A percentile compares a stretch with the other conserved stretches of the same genome.
Conservation (phyloP, 2,113 vertebrate genomes). For the Leptosomus discolor region DNA sequence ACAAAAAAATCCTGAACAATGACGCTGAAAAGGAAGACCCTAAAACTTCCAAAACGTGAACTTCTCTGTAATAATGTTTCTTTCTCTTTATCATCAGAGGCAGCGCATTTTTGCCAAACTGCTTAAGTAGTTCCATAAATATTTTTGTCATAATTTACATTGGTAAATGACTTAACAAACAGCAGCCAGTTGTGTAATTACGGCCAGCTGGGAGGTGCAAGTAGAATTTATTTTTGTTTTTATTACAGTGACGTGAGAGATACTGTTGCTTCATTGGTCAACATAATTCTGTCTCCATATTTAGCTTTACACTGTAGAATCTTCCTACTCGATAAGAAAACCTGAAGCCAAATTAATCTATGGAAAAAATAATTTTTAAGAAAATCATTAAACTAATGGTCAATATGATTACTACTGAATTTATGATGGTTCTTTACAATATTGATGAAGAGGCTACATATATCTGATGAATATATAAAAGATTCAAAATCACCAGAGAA, state of each 20-base stretch:
- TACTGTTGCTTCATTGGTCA: background rate
- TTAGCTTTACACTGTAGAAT: constrained; percentile 29
- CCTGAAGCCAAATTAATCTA: background rate
- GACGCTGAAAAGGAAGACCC: constrained; percentile 30
- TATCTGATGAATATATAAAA: background rate
- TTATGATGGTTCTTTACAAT: background rate
- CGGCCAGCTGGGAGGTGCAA: background rate
- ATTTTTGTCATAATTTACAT: constrained; percentile 55
- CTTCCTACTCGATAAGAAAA: background rate
- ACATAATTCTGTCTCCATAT: constrained; percentile 11
- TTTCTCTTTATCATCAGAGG: constrained; percentile 1
- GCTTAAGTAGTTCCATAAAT: background rate
- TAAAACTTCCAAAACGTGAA: background rate
- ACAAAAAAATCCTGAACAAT: background rate
- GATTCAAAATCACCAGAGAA: background rate
- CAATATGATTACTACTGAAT: background rate
- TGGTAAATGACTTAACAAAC: constrained; percentile 55
- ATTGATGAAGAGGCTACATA: background rate
- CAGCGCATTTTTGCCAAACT: constrained; percentile 52
- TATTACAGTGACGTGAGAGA: constrained; percentile 19
- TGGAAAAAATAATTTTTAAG: background rate
- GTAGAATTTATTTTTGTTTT: constrained; percentile 55
- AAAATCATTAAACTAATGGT: background rate
- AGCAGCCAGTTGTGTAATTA: constrained; percentile 1
- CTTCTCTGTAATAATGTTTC: constrained; percentile 4